Evolutionary conservation across 1,140 invertebrate species (phyloP), one percentile per base, ranked within the genome.

Genomic region (Bactericera cockerelli): DNA sequence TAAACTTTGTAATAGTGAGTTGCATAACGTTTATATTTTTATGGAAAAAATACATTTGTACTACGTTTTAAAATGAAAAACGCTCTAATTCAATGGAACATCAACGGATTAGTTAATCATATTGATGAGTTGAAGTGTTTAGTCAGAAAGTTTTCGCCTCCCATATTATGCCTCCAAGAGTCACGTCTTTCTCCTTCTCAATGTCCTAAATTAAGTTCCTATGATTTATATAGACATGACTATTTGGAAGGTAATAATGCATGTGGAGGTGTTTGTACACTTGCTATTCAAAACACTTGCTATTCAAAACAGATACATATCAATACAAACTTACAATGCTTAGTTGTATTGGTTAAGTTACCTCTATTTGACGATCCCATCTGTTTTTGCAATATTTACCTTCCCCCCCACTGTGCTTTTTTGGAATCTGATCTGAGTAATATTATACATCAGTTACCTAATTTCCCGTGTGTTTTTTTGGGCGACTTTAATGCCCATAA

Each of bases 401-500:
- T 56, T 11, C 42, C 42, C 19, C 42, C 42, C n/a, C 24, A 36
- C 1, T 49, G 4, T 6, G 8, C 6, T 6, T 49, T 6, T 22
- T 49, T 16, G 4, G 42, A 49, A 49, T 4, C 28, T 1, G 61
- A 66, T 36, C 28, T 71, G 13, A 62, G 64, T 24, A 33, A 67
- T 6, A 31, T 71, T 14, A 62, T 66, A 2, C 10, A 22, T 1
- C 67, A 70, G 66, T 54, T 72, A n/a, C 66, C 65, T 10, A n/a
- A n/a, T n/a, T 61, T 49, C 59, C 67, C 65, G 8, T 71, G 65
- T 42, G 57, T 70, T 33, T 25, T 68, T 24, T 6, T 67, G 10
- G 66, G 66, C 0, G 69, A 70, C 33, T 69, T 70, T 53, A 71
- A 70, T 28, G 64, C 63, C 25, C 67, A 70, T 38, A 69, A 67